Base-by-base conservation (phyloP, 2,113 vertebrate species). In the Bubo blakistoni region DNA sequence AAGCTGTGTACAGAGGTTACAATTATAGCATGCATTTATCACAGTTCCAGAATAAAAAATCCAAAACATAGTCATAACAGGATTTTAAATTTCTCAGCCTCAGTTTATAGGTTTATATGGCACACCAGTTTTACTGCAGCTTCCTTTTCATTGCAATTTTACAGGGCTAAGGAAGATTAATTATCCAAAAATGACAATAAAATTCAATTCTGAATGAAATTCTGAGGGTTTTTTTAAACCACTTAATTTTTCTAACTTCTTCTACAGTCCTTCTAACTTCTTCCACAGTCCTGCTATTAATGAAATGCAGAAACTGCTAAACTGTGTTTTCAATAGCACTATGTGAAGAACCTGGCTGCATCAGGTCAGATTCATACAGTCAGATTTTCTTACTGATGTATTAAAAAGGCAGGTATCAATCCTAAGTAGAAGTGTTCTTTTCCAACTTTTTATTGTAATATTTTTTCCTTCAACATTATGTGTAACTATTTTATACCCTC, bases 11-110 rank as follows among this genome's bases (percentile, higher is more conserved):
- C 2, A 61, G 44, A 49, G 6, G 2, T 29, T 94, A 55, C 11
- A 78, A 16, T 44, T 63, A 54, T 17, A 92, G 87, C 51, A 87
- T 24, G 40, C n/a, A 63, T 97, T 97, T 96, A 94, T 95, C 69
- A 92, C 47, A 77, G 13, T 61, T 92, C 78, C 65, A 86, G 81
- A 93, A 90, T 83, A 92, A 44, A 88, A 47, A 49, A 76, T 84
- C 51, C 14, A 90, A 92, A 96, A 42, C 16, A 59, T 44, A 80
- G 22, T 90, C n/a, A 67, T 78, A 38, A 57, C 8, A 47, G 5
- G 55, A 65, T 70, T 85, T 70, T 61, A 49, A 86, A 77, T 88
- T 70, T 92, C 86, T 93, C 44, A 86, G 12, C 24, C 61, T 63
- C 36, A 73, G 36, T 86, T 59, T 97, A 71, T 90, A 82, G 57